Evolutionary conservation across 2,888 invertebrate species (phyloP).

Genomic region (Allacma fusca): DNA sequence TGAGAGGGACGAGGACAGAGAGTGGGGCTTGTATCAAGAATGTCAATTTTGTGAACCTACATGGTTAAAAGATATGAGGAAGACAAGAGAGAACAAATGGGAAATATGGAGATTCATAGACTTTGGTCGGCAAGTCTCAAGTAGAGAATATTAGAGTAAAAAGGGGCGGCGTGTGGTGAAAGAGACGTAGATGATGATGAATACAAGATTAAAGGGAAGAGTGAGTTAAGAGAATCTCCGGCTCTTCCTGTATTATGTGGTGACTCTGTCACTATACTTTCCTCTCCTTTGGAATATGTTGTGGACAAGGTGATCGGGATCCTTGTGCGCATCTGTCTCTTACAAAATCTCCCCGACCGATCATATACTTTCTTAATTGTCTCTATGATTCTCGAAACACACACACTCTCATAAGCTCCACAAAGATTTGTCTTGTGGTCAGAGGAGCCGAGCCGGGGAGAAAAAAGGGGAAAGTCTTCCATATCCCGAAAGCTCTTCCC

Average conservation of each 20-base stretch:
- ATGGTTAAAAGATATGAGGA: background rate
- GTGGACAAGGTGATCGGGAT: background rate
- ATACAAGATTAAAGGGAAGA: conserved; percentile 28
- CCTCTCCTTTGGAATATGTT: background rate
- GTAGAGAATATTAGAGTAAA: background rate
- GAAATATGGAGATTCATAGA: background rate
- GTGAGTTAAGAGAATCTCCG: background rate
- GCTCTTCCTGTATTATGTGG: too few relatives aligned
- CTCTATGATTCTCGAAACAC: conserved; percentile 13
- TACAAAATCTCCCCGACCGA: conserved; percentile 32
- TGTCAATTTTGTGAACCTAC: background rate
- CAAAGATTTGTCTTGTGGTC: background rate
- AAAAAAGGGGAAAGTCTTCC: too few relatives aligned
- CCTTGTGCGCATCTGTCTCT: conserved; percentile 35
- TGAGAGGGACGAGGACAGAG: conserved; percentile 13
- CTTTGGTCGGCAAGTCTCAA: background rate
- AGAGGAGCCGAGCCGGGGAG: background rate
- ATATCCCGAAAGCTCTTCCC: too few relatives aligned
- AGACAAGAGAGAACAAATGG: background rate
- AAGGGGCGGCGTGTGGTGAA: background rate
- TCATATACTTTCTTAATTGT: conserved; percentile 38
- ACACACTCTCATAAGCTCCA: background rate
- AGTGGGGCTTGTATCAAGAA: background rate
- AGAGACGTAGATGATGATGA: conserved; percentile 27
- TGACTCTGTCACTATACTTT: too few relatives aligned